Percentiles rank a stretch among this genome's conserved stretches.
Conservation (phyloP, 23 tunicate species). For the Trididemnum miniatum region DNA sequence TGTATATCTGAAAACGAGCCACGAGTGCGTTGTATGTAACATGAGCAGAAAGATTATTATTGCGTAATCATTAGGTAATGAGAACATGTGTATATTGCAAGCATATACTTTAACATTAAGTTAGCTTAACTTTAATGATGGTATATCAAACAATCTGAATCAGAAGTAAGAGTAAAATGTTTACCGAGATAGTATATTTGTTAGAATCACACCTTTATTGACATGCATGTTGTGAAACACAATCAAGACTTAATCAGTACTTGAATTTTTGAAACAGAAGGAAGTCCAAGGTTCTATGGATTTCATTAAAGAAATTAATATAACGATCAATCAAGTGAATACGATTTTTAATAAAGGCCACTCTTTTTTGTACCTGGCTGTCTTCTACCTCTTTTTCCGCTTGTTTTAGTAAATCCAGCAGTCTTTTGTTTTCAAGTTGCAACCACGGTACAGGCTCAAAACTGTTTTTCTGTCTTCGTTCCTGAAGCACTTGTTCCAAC, state of each 20-base stretch:
- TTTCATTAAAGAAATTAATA: conserved; percentile 9
- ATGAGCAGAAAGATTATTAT: too few species aligned
- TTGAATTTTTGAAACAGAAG: conserved; percentile 23
- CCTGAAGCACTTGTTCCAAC: background rate
- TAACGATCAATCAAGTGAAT: conserved; percentile 38
- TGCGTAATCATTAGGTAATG: too few species aligned
- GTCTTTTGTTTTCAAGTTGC: conserved; percentile 32
- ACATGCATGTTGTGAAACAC: background rate
- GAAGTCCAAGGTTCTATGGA: conserved; percentile 1
- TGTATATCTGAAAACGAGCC: too few species aligned
- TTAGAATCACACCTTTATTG: conserved; percentile 7
- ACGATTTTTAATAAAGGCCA: conserved; percentile 40
- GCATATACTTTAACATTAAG: too few species aligned
- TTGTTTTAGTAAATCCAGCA: conserved; percentile 22
- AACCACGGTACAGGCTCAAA: background rate
- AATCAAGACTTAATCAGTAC: background rate
- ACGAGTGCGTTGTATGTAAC: too few species aligned
- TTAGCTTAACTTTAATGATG: too few species aligned
- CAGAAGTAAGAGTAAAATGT: too few species aligned
- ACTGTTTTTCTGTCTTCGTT: background rate
- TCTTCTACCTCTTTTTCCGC: conserved; percentile 29
- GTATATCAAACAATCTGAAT: too few species aligned
- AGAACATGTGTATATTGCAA: too few species aligned
- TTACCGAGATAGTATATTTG: too few species aligned
- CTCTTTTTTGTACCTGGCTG: conserved; percentile 45